Conservation (phyloP, 92 coral and sea anemone species). For the Siderastrea siderea region DNA sequence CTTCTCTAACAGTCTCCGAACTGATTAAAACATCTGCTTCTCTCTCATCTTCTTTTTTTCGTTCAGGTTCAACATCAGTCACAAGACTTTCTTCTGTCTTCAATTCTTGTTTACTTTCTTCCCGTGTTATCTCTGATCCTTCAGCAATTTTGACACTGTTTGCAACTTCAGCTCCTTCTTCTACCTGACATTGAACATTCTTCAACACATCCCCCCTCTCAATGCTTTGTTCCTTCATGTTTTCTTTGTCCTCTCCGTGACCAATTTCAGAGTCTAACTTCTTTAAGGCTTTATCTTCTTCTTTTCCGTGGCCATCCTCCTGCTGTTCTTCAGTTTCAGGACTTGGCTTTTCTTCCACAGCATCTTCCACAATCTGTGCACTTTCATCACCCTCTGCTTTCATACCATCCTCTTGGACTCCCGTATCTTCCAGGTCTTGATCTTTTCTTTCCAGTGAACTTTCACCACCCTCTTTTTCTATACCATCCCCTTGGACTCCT, state of each 20-base stretch:
- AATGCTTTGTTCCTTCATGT: not conserved
- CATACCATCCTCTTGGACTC: too few species aligned
- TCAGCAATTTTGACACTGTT: not conserved
- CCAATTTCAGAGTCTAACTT: not conserved
- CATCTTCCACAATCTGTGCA: too few species aligned
- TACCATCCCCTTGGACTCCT: too few species aligned
- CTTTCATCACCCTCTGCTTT: too few species aligned
- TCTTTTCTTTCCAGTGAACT: too few species aligned
- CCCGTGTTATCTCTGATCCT: not conserved
- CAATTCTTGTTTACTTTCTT: slow-evolving; percentile 8
- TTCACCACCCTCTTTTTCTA: too few species aligned
- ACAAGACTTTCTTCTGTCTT: not conserved
- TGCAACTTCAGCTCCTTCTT: not conserved
- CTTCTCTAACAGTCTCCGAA: not conserved
- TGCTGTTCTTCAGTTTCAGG: not conserved
- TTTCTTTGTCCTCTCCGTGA: not conserved
- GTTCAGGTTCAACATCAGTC: not conserved
- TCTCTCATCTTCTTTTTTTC: not conserved
- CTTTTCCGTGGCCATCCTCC: not conserved
- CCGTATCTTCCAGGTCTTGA: too few species aligned
- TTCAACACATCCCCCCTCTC: not conserved
- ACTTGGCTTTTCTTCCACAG: slow-evolving; percentile 7
- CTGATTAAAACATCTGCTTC: not conserved
- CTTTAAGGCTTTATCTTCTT: not conserved
- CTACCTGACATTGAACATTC: not conserved